Conservation (phyloP, 2,888 invertebrate species). For the Phrixothrix hirtus region DNA sequence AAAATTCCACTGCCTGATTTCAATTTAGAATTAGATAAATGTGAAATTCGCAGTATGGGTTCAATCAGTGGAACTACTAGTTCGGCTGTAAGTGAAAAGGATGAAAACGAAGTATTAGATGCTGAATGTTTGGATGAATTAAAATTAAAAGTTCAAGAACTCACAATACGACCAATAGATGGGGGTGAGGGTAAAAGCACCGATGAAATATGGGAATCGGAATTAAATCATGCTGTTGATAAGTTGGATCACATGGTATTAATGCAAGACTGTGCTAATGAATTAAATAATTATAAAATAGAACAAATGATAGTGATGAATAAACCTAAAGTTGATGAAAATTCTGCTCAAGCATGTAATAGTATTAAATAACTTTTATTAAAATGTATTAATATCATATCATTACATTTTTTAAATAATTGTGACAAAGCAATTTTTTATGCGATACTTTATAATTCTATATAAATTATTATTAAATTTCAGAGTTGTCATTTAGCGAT, state of each 20-base stretch:
- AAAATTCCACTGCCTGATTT: constrained; percentile 56
- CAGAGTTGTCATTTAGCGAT: too few species aligned
- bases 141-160: constrained; percentile 69
- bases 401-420: background rate
- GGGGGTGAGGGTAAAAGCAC: constrained; percentile 69
- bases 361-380: constrained; percentile 1
- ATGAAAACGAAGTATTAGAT: constrained; percentile 50
- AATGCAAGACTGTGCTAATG: constrained; percentile 66
- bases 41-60: constrained; percentile 60
- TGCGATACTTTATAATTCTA: too few species aligned
- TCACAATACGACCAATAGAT: constrained; percentile 75
- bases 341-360: constrained; percentile 6
- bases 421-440: background rate
- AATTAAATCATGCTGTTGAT: constrained; percentile 72
- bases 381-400: constrained; percentile 17
- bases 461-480: too few species aligned
- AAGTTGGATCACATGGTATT: constrained; percentile 73
- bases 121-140: constrained; percentile 67
- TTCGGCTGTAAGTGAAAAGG: constrained; percentile 59
- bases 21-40: constrained; percentile 62
- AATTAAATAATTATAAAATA: constrained; percentile 52
- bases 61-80: constrained; percentile 60
- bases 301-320: constrained; percentile 18
- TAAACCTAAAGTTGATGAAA: constrained; percentile 11
- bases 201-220: constrained; percentile 72